Percentiles rank a stretch among this genome's conserved stretches.
phyloP scores from a whole-genome alignment of 2,888 invertebrate species.

The Arctia plantaginis region DNA sequence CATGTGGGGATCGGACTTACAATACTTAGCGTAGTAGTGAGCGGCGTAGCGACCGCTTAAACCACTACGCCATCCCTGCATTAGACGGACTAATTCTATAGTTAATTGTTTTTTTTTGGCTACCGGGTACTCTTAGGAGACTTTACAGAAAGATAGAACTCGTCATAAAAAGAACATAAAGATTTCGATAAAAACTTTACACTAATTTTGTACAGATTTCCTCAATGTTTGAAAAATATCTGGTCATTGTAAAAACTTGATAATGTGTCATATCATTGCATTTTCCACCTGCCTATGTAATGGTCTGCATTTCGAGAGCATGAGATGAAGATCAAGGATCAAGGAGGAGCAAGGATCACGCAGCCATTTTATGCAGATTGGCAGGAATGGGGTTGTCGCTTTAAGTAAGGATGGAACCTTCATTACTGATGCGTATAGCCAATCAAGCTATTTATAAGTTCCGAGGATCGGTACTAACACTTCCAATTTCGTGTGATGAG shows the following conservation, averaged over 20 bases:
- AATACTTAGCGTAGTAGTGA: no score
- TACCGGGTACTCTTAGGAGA: background rate
- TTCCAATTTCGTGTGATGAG: background rate
- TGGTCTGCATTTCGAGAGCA: background rate
- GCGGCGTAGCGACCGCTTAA: no score
- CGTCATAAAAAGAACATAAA: background rate
- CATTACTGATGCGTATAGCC: slow-evolving; percentile 29
- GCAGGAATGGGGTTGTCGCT: slow-evolving; percentile 26
- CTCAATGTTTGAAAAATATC: background rate
- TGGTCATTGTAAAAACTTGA: background rate
- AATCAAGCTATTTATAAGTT: slow-evolving; percentile 26
- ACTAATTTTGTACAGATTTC: background rate
- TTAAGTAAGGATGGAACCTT: slow-evolving; percentile 28
- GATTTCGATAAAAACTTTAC: background rate
- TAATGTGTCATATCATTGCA: background rate
- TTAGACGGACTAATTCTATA: background rate
- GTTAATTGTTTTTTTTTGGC: no score
- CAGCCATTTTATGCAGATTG: slow-evolving; percentile 34
- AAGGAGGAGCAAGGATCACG: no score
- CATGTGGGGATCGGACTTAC: no score
- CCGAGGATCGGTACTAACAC: slow-evolving; percentile 1
- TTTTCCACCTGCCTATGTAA: background rate
- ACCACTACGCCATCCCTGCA: no score
- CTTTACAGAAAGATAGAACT: background rate
- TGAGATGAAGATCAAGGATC: no score